Evolutionary conservation across 92 coral and sea anemone genomes (phyloP).

Genomic region (Palythoa grandiflora): DNA sequence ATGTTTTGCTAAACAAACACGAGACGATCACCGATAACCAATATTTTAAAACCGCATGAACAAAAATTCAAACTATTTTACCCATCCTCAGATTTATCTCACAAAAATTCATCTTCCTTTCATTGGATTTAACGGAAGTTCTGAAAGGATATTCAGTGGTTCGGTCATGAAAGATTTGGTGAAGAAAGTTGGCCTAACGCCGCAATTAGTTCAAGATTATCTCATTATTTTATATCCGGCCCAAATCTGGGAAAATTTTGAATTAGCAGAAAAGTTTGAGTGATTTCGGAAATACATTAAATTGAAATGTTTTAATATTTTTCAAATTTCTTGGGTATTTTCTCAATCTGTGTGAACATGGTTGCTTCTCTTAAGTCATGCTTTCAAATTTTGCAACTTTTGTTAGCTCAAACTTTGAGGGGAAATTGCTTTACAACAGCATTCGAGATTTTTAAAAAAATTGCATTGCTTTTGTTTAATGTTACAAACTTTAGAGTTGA

Average conservation of each 20-base stretch:
- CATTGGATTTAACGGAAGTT: background rate
- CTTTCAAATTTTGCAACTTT: background rate
- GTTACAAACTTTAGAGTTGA: background rate
- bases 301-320: background rate
- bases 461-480: background rate
- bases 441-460: background rate
- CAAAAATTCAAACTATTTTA: background rate
- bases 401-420: background rate
- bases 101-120: background rate
- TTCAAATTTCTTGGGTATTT: background rate
- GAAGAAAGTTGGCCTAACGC: conserved; percentile 23
- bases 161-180: background rate
- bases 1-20: background rate
- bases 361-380: too few relatives aligned
- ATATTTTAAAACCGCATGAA: background rate
- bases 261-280: background rate
- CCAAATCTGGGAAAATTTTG: background rate
- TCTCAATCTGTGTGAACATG: background rate
- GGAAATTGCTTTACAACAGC: background rate
- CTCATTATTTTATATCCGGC: conserved; percentile 17
- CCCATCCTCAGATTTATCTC: background rate
- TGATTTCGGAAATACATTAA: background rate
- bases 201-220: background rate
- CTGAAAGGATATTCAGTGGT: background rate
- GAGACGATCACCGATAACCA: background rate